Percentiles rank a stretch among this genome's conserved stretches.
Conservation (phyloP, 2,113 vertebrate genomes). For the Chionomys nivalis region DNA sequence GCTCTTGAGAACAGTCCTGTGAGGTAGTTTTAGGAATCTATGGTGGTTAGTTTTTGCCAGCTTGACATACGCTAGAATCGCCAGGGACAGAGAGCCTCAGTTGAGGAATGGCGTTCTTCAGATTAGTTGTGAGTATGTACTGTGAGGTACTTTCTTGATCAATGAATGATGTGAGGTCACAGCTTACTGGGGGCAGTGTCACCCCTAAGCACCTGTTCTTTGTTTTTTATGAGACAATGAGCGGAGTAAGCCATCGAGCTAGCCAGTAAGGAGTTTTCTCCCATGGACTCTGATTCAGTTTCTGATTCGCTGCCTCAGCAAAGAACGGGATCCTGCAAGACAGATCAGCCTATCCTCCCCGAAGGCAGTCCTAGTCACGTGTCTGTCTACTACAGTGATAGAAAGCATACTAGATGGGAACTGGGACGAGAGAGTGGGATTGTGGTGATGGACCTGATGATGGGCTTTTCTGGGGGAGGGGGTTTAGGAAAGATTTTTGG, state of each 20-base stretch:
- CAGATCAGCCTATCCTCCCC: neutral
- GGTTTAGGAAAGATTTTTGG: neutral
- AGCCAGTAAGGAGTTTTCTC: neutral
- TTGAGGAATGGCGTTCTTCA: too few relatives aligned
- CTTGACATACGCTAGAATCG: neutral
- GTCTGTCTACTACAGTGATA: neutral
- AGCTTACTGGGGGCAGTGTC: too few relatives aligned
- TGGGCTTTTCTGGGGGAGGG: too few relatives aligned
- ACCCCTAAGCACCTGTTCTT: neutral
- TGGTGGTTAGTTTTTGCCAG: neutral
- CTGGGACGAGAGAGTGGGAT: neutral
- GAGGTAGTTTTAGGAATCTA: neutral
- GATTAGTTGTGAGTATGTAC: neutral
- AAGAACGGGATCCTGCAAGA: neutral
- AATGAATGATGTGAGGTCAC: neutral
- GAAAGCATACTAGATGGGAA: neutral
- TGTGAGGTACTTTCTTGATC: neutral
- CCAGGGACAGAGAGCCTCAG: neutral
- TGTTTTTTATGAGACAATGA: neutral
- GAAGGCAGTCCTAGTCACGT: neutral
- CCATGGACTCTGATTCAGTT: neutral
- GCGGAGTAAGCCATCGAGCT: neutral
- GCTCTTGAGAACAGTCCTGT: neutral
- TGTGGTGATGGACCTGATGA: neutral
- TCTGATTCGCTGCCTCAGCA: neutral